Evolutionary conservation across 2,888 invertebrate genomes (phyloP).

Genomic region (Nyleta sp.): DNA sequence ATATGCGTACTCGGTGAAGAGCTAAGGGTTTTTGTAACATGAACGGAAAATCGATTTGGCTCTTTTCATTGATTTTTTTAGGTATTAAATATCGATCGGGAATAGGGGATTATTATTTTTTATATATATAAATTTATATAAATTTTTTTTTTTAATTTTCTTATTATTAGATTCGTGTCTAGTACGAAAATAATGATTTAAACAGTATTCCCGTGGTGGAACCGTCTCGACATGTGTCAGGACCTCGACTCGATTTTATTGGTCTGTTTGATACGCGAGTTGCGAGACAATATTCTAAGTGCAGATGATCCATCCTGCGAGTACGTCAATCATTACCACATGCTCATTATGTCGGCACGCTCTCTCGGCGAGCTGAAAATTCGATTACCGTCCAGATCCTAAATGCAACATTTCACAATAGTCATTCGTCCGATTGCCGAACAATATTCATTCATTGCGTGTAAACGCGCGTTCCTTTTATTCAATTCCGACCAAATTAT

Average conservation of each 20-base stretch:
- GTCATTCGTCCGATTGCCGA: not conserved
- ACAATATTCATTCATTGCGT: not conserved
- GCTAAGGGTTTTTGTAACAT: no score
- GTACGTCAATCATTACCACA: slow-evolving; percentile 76
- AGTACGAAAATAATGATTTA: no score
- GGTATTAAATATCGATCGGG: no score
- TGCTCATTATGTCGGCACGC: slow-evolving; percentile 71
- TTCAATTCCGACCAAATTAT: slow-evolving; percentile 31
- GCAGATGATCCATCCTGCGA: slow-evolving; percentile 68
- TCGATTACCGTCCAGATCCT: slow-evolving; percentile 13
- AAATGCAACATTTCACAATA: slow-evolving; percentile 14
- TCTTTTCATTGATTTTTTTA: no score
- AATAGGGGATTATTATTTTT: no score
- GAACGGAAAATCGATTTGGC: no score
- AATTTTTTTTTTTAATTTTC: no score
- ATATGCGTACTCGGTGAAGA: no score
- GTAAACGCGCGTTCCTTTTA: slow-evolving; percentile 15
- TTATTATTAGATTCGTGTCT: no score
- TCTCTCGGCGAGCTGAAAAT: slow-evolving; percentile 58
- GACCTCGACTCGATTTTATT: slow-evolving; percentile 22
- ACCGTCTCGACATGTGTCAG: slow-evolving; percentile 8
- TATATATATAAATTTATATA: no score
- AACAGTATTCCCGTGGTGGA: no score
- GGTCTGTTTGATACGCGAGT: slow-evolving; percentile 1
- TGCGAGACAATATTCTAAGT: slow-evolving; percentile 48